Evolutionary conservation across 2,797 vertebrate genomes (phyloP), one percentile per base, ranked within the genome.

Genomic region (Podargus strigoides): DNA sequence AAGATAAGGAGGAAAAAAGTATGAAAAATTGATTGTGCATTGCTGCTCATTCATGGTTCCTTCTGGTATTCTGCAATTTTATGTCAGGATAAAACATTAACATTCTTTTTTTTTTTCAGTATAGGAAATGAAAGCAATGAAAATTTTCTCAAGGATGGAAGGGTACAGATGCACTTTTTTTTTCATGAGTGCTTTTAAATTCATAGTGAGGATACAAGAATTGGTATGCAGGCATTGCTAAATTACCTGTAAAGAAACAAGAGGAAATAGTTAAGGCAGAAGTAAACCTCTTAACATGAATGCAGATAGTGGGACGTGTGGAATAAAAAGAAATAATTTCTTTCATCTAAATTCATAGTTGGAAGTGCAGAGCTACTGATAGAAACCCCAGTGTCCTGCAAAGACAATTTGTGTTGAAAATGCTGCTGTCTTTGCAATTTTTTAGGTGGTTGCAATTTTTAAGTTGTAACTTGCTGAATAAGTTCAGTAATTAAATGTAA

Each of bases 231-330:
- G 32, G 8, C 37, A 73, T 62, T 74, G 77, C 36, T 69, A 66
- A 83, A 49, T 52, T 56, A 37, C 28, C 28, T 79, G 4, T 64
- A 41, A 87, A 75, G 58, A 66, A 85, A 56, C 4, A n/a, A n/a
- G 17, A 69, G 14, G 27, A 62, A 60, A 62, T 44, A 39, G 12
- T 63, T 72, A 68, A 85, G 86, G 41, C 14, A 60, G 28, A 89
- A 84, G 11, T 58, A 69, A 66, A 60, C 19, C 7, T 85, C 8
- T 39, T 53, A 32, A 53, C 34, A 28, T 74, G 4, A 69, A 52
- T 66, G 15, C 0, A 1, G 2, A 1, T 39, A 36, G 47, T 6
- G 17, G 6, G 3, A 2, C 28, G 3, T 68, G 16, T 59, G 39
- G 23, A 44, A 63, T 72, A 8, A 63, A 56, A 63, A 56, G 16